These are phyloP conservation scores for Nyctereutes procyonoides DNA, from an alignment of 2,113 vertebrate species.

Conservation along the genomic window DNA sequence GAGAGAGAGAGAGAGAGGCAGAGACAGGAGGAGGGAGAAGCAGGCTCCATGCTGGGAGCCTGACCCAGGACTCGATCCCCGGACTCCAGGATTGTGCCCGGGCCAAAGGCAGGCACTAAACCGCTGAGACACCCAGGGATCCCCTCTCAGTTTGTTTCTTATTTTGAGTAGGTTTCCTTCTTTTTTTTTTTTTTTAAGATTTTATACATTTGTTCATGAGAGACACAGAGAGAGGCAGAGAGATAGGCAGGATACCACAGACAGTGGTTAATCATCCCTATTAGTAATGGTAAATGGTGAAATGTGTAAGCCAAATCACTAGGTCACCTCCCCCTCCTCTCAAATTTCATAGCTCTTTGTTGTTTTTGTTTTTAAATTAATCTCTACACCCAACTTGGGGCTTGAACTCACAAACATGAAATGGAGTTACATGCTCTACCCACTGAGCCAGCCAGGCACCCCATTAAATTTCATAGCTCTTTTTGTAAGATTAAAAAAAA, in stretches of 20 bases:
- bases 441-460: neutral
- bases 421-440: neutral
- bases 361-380: neutral
- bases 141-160: neutral
- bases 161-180: neutral
- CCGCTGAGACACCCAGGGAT: too few relatives aligned
- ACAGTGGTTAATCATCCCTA: neutral
- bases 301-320: neutral
- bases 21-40: too few relatives aligned
- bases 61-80: too few relatives aligned
- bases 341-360: neutral
- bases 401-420: neutral
- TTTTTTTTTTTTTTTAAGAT: too few relatives aligned
- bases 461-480: neutral
- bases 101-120: too few relatives aligned
- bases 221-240: too few relatives aligned
- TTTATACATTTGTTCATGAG: too few relatives aligned
- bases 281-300: neutral
- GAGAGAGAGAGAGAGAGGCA: too few relatives aligned
- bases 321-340: neutral
- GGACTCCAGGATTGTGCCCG: too few relatives aligned
- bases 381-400: neutral
- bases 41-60: too few relatives aligned
- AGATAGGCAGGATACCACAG: neutral
- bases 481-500: slow-evolving; percentile 16